Evolutionary conservation across 1,140 invertebrate species (phyloP).

Genomic region (Leptoteleia sp.): DNA sequence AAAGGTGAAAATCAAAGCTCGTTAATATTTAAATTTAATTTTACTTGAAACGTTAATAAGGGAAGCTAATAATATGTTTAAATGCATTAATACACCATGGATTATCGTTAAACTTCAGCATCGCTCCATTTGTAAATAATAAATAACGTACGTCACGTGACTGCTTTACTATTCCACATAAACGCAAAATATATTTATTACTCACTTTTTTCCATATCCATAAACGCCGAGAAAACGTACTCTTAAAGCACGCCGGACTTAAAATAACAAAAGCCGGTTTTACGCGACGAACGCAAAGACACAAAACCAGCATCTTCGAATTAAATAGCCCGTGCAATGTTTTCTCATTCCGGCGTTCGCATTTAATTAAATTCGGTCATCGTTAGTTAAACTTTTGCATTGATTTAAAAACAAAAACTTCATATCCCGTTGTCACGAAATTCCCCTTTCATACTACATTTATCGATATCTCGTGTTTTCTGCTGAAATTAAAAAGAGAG

Average conservation of each 20-base stretch:
- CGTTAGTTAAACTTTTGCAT: conserved; percentile 38
- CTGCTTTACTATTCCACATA: too few relatives aligned
- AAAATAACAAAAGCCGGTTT: conserved; percentile 6
- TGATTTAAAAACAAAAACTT: conserved; percentile 57
- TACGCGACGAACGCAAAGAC: neutral
- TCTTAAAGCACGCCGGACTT: too few relatives aligned
- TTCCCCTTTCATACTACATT: conserved; percentile 46
- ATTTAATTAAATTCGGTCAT: conserved; percentile 52
- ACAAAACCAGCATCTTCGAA: neutral
- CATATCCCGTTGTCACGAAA: conserved; percentile 37
- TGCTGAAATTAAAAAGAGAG: conserved; percentile 57
- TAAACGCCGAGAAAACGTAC: too few relatives aligned
- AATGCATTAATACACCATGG: too few relatives aligned
- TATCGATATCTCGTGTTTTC: conserved; percentile 63
- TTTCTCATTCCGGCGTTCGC: conserved; percentile 9
- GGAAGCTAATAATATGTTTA: too few relatives aligned
- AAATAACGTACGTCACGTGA: neutral
- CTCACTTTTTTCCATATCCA: too few relatives aligned
- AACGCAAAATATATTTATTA: too few relatives aligned
- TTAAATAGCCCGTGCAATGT: conserved; percentile 2
- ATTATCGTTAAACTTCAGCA: too few relatives aligned
- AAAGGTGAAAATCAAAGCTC: neutral
- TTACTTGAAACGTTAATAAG: neutral
- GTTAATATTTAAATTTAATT: conserved; percentile 1
- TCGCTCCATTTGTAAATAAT: too few relatives aligned